Evolutionary conservation across 2,888 invertebrate species (phyloP).

Genomic region (Clanis bilineata): DNA sequence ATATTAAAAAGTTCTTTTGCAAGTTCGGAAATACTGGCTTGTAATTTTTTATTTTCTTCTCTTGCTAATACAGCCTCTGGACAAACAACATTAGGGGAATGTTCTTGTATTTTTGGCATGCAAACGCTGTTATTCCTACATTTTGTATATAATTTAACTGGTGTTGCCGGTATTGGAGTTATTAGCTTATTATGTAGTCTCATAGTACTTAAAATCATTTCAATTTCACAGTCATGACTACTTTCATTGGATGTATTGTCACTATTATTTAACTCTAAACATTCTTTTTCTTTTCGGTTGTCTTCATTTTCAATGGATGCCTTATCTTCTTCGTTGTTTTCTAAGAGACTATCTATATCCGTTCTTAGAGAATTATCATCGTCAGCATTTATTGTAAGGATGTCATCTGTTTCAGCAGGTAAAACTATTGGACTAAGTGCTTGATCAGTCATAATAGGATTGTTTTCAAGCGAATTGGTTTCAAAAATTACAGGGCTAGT

Average conservation of each 20-base stretch:
- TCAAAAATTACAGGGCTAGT: constrained; percentile 24
- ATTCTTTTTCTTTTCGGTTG: constrained; percentile 37
- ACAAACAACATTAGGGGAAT: constrained; percentile 21
- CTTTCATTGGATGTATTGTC: constrained; percentile 36
- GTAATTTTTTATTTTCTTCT: constrained; percentile 39
- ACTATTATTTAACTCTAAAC: constrained; percentile 52
- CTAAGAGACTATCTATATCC: background rate
- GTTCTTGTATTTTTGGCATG: constrained; percentile 13
- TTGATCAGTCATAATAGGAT: background rate
- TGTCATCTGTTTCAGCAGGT: background rate
- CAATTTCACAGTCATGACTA: constrained; percentile 53
- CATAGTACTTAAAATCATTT: constrained; percentile 59
- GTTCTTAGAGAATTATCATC: background rate
- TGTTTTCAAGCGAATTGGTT: background rate
- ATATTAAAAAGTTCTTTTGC: constrained; percentile 38
- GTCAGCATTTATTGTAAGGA: background rate
- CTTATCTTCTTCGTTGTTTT: background rate
- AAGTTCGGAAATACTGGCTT: constrained; percentile 32
- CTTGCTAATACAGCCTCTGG: constrained; percentile 37
- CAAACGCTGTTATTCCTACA: constrained; percentile 10
- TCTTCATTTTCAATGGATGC: background rate
- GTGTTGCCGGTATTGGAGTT: constrained; percentile 60
- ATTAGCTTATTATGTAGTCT: constrained; percentile 43
- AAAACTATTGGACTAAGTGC: background rate
- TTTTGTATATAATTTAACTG: constrained; percentile 31